Percentiles rank a stretch among this genome's conserved stretches.
Conservation (phyloP, 2,888 invertebrate species). For the Tetranychus piercei region DNA sequence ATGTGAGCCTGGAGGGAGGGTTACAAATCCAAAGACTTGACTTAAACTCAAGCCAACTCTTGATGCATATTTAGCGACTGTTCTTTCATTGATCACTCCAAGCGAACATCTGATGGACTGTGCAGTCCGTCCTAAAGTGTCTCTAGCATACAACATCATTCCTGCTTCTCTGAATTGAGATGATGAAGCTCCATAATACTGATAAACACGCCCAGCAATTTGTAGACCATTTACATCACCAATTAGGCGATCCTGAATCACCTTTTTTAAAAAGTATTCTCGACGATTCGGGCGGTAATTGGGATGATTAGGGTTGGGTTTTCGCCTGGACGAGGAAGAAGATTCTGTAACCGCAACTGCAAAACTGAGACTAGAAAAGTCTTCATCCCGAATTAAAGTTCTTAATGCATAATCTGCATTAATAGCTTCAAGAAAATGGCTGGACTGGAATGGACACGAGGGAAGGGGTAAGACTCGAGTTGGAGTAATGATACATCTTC, state of each 20-base stretch:
- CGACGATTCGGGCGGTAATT: background rate
- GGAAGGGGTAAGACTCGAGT: background rate
- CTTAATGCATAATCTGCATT: background rate
- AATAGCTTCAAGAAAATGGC: background rate
- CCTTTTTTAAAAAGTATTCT: background rate
- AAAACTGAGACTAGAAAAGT: background rate
- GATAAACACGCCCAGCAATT: conserved; percentile 25
- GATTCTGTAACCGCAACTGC: background rate
- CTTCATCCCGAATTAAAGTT: background rate
- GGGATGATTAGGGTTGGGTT: background rate
- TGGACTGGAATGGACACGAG: background rate
- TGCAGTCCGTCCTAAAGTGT: conserved; percentile 22
- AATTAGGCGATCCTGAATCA: background rate
- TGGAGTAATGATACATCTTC: background rate
- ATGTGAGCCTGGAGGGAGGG: too few species aligned
- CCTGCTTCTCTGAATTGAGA: conserved; percentile 28
- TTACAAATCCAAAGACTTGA: background rate
- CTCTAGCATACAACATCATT: conserved; percentile 27
- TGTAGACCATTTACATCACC: conserved; percentile 15
- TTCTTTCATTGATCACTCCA: background rate
- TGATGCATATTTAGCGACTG: background rate
- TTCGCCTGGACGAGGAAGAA: background rate
- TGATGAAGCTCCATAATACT: conserved; percentile 27
- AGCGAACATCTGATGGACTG: conserved; percentile 19
- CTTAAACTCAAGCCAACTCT: background rate